Base-by-base conservation (phyloP, 2,113 vertebrate species). In the Camarhynchus parvulus region DNA sequence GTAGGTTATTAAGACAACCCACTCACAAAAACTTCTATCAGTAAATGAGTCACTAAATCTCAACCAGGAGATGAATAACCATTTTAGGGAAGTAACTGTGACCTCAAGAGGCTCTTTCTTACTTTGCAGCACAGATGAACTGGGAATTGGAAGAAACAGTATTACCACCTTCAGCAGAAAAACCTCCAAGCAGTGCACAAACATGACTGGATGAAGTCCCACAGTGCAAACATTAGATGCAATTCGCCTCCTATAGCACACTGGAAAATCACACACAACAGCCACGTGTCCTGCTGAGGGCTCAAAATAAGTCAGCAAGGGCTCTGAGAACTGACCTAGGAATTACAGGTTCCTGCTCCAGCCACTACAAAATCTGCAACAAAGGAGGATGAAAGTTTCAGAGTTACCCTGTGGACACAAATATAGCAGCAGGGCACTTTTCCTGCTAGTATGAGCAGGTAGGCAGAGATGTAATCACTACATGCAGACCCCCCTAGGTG, bases 91-190 rank as follows among this genome's bases (percentile, higher is more conserved):
- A 87, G 21, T 35, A 85, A 85, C 14, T 66, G 39, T 42, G 72
- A 94, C 75, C 76, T 93, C 75, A 85, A n/a, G 93, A 92, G 81
- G 47, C 67, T 88, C 72, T 61, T 63, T 41, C 63, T 92, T 82
- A 49, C 53, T 90, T 88, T 37, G 25, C 39, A 88, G 68, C 44
- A 92, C 39, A 50, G 47, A 42, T 49, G 76, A 90, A 81, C 2
- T 75, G 63, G 63, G 78, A 91, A 87, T 53, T 89, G 37, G 44
- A 76, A 88, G 70, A 87, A 78, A 72, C 8, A 88, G 39, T 16
- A 66, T 59, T 24, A 79, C 56, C 41, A 50, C 15, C 46, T 92
- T 90, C 73, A 90, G 92, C 70, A 88, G 81, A 68, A 87, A 81
- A 70, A 37, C 19, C 49, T 77, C 58, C 53, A 62, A 79, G 55